Conservation (phyloP, 2,888 invertebrate genomes). For the Diplazon laetatorius region DNA sequence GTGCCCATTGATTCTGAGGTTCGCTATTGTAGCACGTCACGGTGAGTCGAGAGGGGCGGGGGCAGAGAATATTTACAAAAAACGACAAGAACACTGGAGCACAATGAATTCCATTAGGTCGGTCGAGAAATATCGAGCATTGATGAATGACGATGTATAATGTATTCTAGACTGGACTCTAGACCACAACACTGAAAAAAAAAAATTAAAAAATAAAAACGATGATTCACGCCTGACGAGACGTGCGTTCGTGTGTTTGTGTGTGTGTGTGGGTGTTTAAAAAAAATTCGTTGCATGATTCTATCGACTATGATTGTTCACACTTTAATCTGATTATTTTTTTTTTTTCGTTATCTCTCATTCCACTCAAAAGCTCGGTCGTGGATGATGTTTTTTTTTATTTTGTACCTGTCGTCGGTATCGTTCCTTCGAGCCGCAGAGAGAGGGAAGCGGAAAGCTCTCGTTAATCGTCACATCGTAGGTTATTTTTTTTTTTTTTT, state of each 20-base stretch:
- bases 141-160: conserved; percentile 21
- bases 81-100: neutral
- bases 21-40: neutral
- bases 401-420: conserved; percentile 76
- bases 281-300: conserved; percentile 39
- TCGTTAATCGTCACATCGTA: conserved; percentile 69
- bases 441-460: conserved; percentile 73
- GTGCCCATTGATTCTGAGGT: conserved; percentile 31
- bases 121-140: neutral
- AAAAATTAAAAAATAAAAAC: conserved; percentile 39
- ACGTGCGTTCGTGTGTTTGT: conserved; percentile 1
- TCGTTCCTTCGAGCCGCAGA: conserved; percentile 77
- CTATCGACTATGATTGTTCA: conserved; percentile 56
- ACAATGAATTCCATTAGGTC: neutral
- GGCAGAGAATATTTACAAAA: conserved; percentile 1
- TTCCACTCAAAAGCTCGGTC: conserved; percentile 37
- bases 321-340: conserved; percentile 28
- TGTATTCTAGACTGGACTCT: conserved; percentile 2
- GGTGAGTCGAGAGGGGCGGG: neutral
- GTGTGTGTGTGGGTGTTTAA: no score
- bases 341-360: neutral
- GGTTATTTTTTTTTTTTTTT: neutral
- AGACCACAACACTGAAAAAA: no score
- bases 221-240: conserved; percentile 41
- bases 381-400: conserved; percentile 42